Evolutionary conservation across 53 echinoderm and acorn worm species (phyloP).

Genomic region (Temnopleurus reevesii): DNA sequence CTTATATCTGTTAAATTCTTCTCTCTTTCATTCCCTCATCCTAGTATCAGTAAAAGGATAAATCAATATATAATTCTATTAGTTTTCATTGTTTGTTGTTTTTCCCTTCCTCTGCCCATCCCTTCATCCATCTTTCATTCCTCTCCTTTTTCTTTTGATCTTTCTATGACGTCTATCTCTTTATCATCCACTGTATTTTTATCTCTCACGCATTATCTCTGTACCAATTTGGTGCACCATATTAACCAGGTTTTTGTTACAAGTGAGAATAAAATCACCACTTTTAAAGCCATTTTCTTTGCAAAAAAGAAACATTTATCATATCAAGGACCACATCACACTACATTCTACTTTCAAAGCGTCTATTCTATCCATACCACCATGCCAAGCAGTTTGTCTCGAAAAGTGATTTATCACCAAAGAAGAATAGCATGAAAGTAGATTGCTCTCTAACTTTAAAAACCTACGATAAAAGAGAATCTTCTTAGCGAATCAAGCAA

Average conservation of each 20-base stretch:
- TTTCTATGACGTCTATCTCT: background rate
- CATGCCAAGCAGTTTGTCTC: background rate
- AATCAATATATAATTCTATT: too few species aligned
- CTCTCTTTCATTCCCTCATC: too few species aligned
- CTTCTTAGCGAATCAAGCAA: too few species aligned
- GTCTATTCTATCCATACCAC: background rate
- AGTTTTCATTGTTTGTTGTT: too few species aligned
- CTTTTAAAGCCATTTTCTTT: background rate
- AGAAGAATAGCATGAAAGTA: background rate
- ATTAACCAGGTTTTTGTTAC: too few species aligned
- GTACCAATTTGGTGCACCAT: too few species aligned
- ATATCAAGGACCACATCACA: background rate
- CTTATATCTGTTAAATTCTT: too few species aligned
- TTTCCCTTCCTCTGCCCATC: too few species aligned
- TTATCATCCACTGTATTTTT: background rate
- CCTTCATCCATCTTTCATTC: background rate
- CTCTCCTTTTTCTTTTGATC: too few species aligned
- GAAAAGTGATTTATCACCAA: background rate
- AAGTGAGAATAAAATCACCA: background rate
- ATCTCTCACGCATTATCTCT: too few species aligned
- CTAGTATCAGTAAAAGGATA: too few species aligned
- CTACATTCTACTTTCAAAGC: background rate
- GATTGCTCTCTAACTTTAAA: constrained; percentile 1
- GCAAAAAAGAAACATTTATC: background rate
- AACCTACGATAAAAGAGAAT: too few species aligned